These are phyloP conservation scores for Odontamblyopus rebecca DNA, from an alignment of 2,797 vertebrate species.

Conservation along the genomic window DNA sequence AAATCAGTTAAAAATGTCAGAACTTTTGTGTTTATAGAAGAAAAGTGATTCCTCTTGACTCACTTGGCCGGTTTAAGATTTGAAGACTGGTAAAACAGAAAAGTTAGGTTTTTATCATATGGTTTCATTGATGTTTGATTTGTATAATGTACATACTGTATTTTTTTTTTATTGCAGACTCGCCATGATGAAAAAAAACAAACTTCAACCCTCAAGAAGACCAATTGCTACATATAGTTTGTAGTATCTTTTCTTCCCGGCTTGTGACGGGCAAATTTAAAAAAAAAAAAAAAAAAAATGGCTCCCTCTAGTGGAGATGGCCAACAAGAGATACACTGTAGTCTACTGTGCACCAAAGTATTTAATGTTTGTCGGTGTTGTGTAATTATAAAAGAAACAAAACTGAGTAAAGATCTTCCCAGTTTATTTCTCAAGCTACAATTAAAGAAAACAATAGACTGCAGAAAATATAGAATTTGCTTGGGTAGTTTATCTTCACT, in stretches of 20 bases:
- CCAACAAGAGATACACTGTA: conserved; percentile 44
- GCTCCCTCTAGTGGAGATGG: conserved; percentile 62
- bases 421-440: conserved; percentile 84
- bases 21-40: conserved; percentile 53
- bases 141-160: background rate
- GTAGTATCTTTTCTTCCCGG: too few species aligned
- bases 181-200: conserved; percentile 36
- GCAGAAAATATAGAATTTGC: conserved; percentile 87
- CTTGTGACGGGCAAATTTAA: too few species aligned
- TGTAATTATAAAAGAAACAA: background rate
- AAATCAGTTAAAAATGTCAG: too few species aligned
- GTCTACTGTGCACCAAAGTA: conserved; percentile 32
- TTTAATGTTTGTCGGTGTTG: background rate
- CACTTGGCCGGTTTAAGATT: conserved; percentile 71
- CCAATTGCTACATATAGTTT: too few species aligned
- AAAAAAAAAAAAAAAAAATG: too few species aligned
- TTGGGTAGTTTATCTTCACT: conserved; percentile 80
- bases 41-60: conserved; percentile 74
- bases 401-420: conserved; percentile 53
- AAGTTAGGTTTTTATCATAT: conserved; percentile 54
- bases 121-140: background rate
- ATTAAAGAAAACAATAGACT: conserved; percentile 84
- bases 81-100: conserved; percentile 49
- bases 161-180: conserved; percentile 57
- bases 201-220: too few species aligned